Conservation (phyloP, 1,140 invertebrate genomes). For the Rhopalosiphum maidis region DNA sequence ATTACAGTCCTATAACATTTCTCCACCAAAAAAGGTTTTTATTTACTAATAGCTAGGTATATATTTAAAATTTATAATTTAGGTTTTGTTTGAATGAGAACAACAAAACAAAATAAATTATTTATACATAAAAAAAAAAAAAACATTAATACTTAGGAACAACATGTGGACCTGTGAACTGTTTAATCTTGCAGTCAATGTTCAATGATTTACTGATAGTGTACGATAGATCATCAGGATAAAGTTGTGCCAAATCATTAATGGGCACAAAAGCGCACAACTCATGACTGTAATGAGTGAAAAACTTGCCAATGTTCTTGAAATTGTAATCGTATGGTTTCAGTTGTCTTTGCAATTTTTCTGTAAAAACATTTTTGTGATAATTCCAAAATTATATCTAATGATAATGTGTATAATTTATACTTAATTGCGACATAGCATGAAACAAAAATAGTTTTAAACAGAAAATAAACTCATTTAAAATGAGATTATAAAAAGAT, state of each 20-base stretch:
- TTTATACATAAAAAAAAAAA: background rate
- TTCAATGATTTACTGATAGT: conserved; percentile 2
- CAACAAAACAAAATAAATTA: background rate
- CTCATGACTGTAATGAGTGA: conserved; percentile 8
- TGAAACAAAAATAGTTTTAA: background rate
- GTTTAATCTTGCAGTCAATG: background rate
- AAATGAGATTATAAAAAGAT: background rate
- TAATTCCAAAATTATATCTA: background rate
- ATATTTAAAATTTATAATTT: background rate
- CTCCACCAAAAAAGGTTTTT: background rate
- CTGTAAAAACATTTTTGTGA: background rate
- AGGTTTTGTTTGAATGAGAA: background rate
- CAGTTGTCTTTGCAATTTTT: conserved; percentile 23
- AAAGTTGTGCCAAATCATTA: background rate
- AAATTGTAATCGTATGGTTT: background rate
- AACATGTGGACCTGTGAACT: background rate
- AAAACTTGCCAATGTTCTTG: conserved; percentile 25
- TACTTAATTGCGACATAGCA: background rate
- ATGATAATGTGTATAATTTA: background rate
- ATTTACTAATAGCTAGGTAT: background rate
- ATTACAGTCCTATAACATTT: background rate
- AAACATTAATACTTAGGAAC: conserved; percentile 50
- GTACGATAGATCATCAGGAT: conserved; percentile 20
- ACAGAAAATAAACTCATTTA: background rate
- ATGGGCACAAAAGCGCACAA: conserved; percentile 5